Evolutionary conservation across 2,113 vertebrate genomes (phyloP), one percentile per base, ranked within the genome.

Genomic region (Dicaeum eximium): DNA sequence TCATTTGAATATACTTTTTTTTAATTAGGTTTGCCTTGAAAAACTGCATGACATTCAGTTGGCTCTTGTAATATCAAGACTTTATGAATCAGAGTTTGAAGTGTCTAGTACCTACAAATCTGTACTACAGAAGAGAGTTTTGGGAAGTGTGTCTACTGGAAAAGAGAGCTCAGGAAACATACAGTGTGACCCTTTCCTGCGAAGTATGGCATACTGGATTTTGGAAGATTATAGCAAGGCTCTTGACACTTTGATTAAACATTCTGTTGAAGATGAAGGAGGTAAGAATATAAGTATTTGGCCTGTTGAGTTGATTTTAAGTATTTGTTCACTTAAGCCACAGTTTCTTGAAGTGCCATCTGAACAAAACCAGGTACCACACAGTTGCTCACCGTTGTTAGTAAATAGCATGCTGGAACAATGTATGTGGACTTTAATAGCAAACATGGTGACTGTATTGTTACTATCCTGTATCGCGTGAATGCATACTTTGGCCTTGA

Each of bases 181-280:
- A 67, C 98, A 99, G 80, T 94, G 72, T 81, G 99, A 99, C 94
- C 99, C 99, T 37, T 99, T 99, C 95, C 97, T 99, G 60, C 98
- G 99, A 58, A 99, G 99, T 97, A 98, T 99, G 98, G 98, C 99
- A n/a, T 97, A 98, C 93, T 99, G 99, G 99, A 99, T 99, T 92
- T 98, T 99, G 88, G 98, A 99, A 97, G 98, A 99, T 93, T 99
- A 99, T 96, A 98, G 98, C 95, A 98, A 92, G 87, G 99, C 99
- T 56, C 96, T 99, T 97, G 98, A 99, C 94, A 99, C 99, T 65
- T 98, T 99, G 74, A 98, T 99, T 71, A 98, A 98, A 50, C 98
- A 98, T 82, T 98, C 97, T 30, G 8, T 89, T 78, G 94, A 88
- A 96, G 95, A 95, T 54, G 94, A 96, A 92, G 89, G 92, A 92